Evolutionary conservation across 35 echinoderm and acorn worm genomes (phyloP), one percentile per base, ranked within the genome.

Genomic region (Acanthaster planci): DNA sequence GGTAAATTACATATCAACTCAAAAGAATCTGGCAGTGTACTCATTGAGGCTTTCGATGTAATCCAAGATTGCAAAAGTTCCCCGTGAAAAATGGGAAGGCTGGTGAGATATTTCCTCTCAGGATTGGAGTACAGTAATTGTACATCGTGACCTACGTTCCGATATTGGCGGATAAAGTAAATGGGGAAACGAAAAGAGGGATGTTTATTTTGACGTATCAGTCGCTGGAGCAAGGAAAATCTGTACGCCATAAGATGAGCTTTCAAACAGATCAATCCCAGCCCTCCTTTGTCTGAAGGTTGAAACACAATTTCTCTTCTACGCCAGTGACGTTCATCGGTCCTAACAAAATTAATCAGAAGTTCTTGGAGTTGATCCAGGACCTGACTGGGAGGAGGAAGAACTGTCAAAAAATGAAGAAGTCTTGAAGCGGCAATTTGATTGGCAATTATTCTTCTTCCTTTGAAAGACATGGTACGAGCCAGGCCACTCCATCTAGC

Each of bases 371-470:
- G 59, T 16, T 60, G 9, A 60, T 60, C 57, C 6, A 60, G 27
- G 21, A 60, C 19, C 5, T 60, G 57, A 22, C 27, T 36, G 4
- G 80, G 80, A 9, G 58, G 83, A 6, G 83, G 39, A 12, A 85
- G 34, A n/a, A 38, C 38, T 3, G 83, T 40, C 16, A 85, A 31
- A 44, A 1, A 72, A 22, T 85, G 83, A 32, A 76, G 34, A 36
- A 85, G 17, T 85, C 64, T 85, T 2, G 83, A 76, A 34, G 83
- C 83, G 51, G 83, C 83, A 21, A 85, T 26, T 38, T 85, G 84
- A 76, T 86, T 77, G 80, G 80, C 35, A n/a, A 57, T 67, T 27
- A 37, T 19, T 18, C 5, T 51, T n/a, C 19, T 37, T 38, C 7
- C 5, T 40, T 34, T 34, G 9, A 44, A 44, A 30, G 21, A 27